Base-by-base conservation (phyloP, 2,113 vertebrate genomes). In the Balaeniceps rex region DNA sequence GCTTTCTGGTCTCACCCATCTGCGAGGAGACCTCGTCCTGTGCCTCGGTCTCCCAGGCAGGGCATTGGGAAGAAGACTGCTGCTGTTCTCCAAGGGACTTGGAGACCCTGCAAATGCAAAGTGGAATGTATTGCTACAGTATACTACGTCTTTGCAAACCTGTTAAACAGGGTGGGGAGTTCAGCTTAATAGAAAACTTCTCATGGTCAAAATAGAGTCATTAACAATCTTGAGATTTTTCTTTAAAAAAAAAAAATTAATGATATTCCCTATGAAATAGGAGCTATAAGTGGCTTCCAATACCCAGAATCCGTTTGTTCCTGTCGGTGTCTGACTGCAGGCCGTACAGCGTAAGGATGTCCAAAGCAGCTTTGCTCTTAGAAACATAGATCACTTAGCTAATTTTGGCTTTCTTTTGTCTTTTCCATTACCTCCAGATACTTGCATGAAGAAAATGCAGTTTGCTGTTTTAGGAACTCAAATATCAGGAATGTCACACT, bases 61-160 rank as follows among this genome's bases (percentile, higher is more conserved):
- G 22, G 26, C 12, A 6, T 3, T 0, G 6, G 28, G 38, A 78
- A 46, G 42, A 28, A 36, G 6, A 6, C 17, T 26, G 34, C 38
- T 54, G 83, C 26, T 3, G 2, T 46, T 75, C 34, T 19, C 74
- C 44, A 25, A 24, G 34, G 49, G 55, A 9, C 2, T 21, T 0
- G 2, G 24, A 10, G 12, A 34, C 5, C 0, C 0, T 40, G 16
- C 3, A 4, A 68, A 61, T 19, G 25, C 11, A 10, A 33, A 47
- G 14, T 2, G 2, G 38, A 9, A 49, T 76, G 66, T 64, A 11
- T 47, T 55, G 21, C n/a, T 36, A 1, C 10, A 22, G 34, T 5
- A 6, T 9, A 4, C 40, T 52, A 23, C 28, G 31, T 14, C 57
- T 71, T 46, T 42, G 51, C 15, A 49, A 57, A 42, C 8, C 21